These are phyloP conservation scores for Mesorhabditis belari DNA, from an alignment of 2,888 invertebrate genomes.

Conservation along the genomic window DNA sequence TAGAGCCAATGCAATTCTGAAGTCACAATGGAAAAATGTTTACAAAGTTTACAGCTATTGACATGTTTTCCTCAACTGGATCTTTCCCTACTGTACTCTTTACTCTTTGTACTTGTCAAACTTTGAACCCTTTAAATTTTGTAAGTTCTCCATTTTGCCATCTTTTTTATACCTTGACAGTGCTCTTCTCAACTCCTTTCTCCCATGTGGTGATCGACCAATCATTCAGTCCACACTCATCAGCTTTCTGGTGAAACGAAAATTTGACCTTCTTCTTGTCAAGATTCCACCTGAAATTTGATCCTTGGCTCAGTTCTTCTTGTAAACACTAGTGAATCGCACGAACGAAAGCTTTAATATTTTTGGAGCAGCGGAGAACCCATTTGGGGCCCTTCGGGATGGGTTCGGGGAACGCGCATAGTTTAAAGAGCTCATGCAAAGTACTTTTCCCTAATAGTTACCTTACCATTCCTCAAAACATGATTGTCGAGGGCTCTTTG, in stretches of 20 bases:
- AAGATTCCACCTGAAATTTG: constrained; percentile 42
- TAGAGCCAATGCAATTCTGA: too few relatives aligned
- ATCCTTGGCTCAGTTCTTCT: too few relatives aligned
- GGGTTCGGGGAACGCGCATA: too few relatives aligned
- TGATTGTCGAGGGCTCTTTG: too few relatives aligned
- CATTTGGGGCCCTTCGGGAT: background rate
- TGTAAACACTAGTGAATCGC: background rate
- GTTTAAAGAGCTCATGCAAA: background rate
- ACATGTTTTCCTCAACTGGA: too few relatives aligned
- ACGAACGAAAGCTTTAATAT: too few relatives aligned
- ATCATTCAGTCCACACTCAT: constrained; percentile 42
- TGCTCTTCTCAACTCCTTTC: constrained; percentile 24
- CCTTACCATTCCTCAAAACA: background rate
- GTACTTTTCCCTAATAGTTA: background rate
- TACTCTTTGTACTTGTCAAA: too few relatives aligned
- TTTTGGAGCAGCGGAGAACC: background rate
- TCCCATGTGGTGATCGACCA: constrained; percentile 44
- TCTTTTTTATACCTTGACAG: constrained; percentile 8
- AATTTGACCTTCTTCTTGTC: constrained; percentile 37
- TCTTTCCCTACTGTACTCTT: too few relatives aligned
- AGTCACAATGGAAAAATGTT: too few relatives aligned
- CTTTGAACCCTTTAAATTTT: too few relatives aligned
- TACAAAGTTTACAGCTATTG: too few relatives aligned
- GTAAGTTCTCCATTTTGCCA: background rate
- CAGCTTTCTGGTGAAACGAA: constrained; percentile 50